These are phyloP conservation scores for Eptesicus fuscus DNA, from an alignment of 2,113 vertebrate species.

Conservation along the genomic window DNA sequence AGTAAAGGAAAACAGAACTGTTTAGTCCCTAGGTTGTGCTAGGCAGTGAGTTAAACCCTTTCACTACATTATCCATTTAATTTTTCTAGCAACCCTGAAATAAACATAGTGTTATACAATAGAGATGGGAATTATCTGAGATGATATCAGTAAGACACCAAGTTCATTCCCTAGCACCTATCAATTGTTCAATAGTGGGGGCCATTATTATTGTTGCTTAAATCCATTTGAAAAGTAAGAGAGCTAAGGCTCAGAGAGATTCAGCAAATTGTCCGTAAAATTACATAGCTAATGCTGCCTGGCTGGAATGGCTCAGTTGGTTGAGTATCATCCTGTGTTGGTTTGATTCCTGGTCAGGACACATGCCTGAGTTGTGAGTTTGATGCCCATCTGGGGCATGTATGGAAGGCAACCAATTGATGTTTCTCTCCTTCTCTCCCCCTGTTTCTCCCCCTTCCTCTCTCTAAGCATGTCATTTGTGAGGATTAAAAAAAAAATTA, in stretches of 20 bases:
- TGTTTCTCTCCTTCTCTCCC: too few relatives aligned
- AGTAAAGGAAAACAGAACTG: neutral
- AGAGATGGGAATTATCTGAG: neutral
- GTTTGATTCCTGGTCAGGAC: too few relatives aligned
- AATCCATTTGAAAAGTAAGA: neutral
- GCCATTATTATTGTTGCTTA: neutral
- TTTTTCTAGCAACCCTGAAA: neutral
- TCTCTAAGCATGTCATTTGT: neutral
- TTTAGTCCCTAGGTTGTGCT: neutral
- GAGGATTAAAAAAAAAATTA: neutral
- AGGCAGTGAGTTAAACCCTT: neutral
- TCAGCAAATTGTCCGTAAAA: neutral
- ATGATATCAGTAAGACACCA: neutral
- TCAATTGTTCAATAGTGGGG: neutral
- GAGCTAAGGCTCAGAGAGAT: neutral
- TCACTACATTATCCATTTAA: neutral
- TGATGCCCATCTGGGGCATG: too few relatives aligned
- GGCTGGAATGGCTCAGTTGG: too few relatives aligned
- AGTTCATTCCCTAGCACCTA: neutral
- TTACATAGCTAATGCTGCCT: neutral
- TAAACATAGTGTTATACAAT: neutral
- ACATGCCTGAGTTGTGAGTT: too few relatives aligned
- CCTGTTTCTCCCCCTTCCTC: too few relatives aligned
- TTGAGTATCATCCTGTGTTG: too few relatives aligned
- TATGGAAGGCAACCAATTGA: too few relatives aligned